phyloP scores from a whole-genome alignment of 2,888 invertebrate genomes.

The Agonopterix subpropinquella region DNA sequence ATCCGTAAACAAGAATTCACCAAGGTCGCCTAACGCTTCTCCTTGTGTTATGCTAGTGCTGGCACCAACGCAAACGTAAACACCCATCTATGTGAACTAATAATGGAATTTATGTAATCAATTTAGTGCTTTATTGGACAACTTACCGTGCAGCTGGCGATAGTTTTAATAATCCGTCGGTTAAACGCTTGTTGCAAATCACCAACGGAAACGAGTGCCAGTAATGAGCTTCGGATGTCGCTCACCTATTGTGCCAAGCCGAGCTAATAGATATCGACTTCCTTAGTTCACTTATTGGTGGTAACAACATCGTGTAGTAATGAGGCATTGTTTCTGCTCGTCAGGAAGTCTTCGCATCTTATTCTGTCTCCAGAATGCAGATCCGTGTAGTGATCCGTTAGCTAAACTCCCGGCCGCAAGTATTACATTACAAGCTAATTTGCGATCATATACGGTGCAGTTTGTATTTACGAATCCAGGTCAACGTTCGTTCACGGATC shows the following conservation, averaged over 20 bases:
- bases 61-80: constrained; percentile 21
- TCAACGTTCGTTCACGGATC: constrained; percentile 49
- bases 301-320: constrained; percentile 53
- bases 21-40: constrained; percentile 57
- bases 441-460: background rate
- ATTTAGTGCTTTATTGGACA: no score
- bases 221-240: constrained; percentile 76
- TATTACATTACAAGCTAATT: background rate
- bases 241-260: constrained; percentile 72
- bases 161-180: constrained; percentile 21
- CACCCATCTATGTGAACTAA: background rate
- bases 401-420: background rate
- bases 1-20: constrained; percentile 56
- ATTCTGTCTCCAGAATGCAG: constrained; percentile 49
- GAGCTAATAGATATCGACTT: constrained; percentile 74
- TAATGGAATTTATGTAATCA: background rate
- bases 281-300: constrained; percentile 61
- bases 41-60: constrained; percentile 30
- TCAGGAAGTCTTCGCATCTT: constrained; percentile 49
- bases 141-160: background rate
- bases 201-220: constrained; percentile 67
- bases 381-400: constrained; percentile 19
- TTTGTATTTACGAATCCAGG: constrained; percentile 33
- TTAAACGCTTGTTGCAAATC: constrained; percentile 62
- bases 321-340: constrained; percentile 61